Evolutionary conservation across 2,113 vertebrate genomes (phyloP), one percentile per base, ranked within the genome.

Genomic region (Saccopteryx leptura): DNA sequence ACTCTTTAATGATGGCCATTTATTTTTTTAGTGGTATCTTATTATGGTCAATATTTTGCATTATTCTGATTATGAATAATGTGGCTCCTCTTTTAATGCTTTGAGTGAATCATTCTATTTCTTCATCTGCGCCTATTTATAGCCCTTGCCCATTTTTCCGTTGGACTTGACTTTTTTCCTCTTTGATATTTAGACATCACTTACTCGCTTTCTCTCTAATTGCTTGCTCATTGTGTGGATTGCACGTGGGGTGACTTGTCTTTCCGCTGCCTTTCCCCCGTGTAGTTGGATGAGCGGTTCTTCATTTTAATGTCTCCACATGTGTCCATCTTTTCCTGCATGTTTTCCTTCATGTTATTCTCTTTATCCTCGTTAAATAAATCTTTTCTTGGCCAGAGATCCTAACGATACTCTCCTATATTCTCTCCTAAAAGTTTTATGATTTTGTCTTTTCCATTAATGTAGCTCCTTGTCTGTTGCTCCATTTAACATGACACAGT

Each of bases 301-400:
- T 71, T 94, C n/a, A 63, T 83, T n/a, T 72, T 81, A 39, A 9
- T 7, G n/a, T 66, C 60, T 39, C 24, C 65, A 71, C 75, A 48
- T 61, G 10, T 63, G 72, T 68, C n/a, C 26, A 28, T 71, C 21
- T 68, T 79, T 85, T 31, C 33, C 11, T 52, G 39, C 39, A 39
- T 39, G 39, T 39, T 39, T 39, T 39, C 39, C 39, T 39, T 24
- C 65, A 19, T 9, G 4, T 52, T 26, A 12, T 54, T 10, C 0
- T 88, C 52, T 96, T 88, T 94, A 75, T 15, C 74, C 63, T 69
- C 39, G 14, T 80, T 94, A 91, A 88, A 91, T 28, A 89, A 71
- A 80, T 79, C 9, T 13, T 39, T 60, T 91, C 65, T 74, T 58
- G 2, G 18, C 28, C 69, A 26, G 18, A 56, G 82, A 66, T 24